Percentiles rank a stretch among this genome's conserved stretches.
Evolutionary conservation across 2,888 invertebrate species (phyloP).

Genomic region (Eupelmus urozonus): DNA sequence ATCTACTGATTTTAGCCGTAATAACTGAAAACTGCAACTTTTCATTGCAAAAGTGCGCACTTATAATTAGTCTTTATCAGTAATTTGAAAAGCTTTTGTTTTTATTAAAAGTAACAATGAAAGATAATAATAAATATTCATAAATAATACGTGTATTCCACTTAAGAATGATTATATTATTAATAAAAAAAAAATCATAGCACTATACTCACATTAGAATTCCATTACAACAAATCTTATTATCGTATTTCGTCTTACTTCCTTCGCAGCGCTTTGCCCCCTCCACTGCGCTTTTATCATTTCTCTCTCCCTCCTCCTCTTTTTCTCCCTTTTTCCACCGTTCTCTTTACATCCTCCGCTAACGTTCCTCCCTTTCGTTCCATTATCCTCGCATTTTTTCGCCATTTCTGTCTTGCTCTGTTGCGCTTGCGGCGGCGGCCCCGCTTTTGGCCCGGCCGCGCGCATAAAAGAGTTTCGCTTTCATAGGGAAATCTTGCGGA

Average conservation of each 20-base stretch:
- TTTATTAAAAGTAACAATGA: no score
- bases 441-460: conserved; percentile 7
- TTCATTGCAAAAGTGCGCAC: no score
- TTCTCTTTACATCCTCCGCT: conserved; percentile 21
- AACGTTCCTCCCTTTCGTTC: conserved; percentile 28
- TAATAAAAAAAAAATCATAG: no score
- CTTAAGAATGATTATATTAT: no score
- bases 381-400: conserved; percentile 35
- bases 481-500: conserved; percentile 52
- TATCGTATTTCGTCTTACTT: background rate
- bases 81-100: no score
- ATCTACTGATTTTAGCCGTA: no score
- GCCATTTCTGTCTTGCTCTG: conserved; percentile 18
- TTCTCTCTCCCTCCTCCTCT: background rate
- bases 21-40: no score
- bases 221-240: conserved; percentile 2
- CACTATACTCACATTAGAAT: no score
- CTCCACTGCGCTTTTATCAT: background rate
- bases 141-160: no score
- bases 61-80: no score
- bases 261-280: background rate
- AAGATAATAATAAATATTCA: no score
- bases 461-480: conserved; percentile 53
- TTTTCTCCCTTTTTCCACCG: background rate
- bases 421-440: background rate